Evolutionary conservation across 2,888 invertebrate genomes (phyloP).

Genomic region (Sthenelais limicola): DNA sequence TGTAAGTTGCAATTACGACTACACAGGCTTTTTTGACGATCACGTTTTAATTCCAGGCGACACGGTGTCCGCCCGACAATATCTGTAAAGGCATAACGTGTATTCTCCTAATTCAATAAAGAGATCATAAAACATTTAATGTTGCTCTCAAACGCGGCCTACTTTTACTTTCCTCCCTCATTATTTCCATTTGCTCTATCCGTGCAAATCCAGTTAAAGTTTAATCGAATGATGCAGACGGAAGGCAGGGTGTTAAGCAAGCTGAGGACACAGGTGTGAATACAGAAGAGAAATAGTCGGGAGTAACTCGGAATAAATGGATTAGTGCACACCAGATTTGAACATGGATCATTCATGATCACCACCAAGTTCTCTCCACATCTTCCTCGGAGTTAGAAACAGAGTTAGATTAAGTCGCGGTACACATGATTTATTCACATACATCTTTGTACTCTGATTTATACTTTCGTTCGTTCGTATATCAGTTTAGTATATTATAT

Average conservation of each 20-base stretch:
- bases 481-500: too few species aligned
- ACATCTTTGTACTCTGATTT: too few species aligned
- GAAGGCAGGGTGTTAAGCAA: conserved; percentile 1
- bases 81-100: too few species aligned
- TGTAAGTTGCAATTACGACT: too few species aligned
- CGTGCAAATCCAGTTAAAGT: conserved; percentile 34
- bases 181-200: conserved; percentile 38
- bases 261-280: conserved; percentile 32
- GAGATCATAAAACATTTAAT: conserved; percentile 36
- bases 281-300: background rate
- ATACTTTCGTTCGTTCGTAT: too few species aligned
- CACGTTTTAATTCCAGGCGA: too few species aligned
- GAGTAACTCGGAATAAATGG: conserved; percentile 14
- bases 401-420: too few species aligned
- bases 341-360: conserved; percentile 37
- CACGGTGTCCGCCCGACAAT: too few species aligned
- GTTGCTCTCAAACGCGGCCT: background rate
- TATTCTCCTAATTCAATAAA: too few species aligned
- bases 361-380: background rate
- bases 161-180: conserved; percentile 35
- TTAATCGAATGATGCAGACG: conserved; percentile 23
- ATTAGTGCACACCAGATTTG: conserved; percentile 23
- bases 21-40: too few species aligned
- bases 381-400: too few species aligned
- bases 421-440: too few species aligned